Evolutionary conservation across 2,888 invertebrate species (phyloP), one percentile per base, ranked within the genome.

Genomic region (Cataglyphis livida): DNA sequence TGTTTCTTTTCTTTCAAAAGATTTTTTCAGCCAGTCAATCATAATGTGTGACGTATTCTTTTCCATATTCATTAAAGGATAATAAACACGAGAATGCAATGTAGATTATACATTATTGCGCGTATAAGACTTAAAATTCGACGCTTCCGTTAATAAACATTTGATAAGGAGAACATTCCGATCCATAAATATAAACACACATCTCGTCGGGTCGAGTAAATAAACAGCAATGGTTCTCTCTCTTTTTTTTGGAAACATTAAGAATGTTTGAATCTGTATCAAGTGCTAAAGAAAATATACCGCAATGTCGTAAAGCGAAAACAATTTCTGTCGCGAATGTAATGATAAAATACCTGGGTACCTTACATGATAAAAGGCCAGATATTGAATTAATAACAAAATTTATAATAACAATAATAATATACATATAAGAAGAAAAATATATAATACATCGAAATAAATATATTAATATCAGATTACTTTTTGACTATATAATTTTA

Each of bases 91-190:
- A 6, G 32, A 68, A 68, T n/a, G 12, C 15, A 51, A 48, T 12
- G 18, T 32, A 44, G 28, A 51, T 68, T 68, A 48, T 18, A 18
- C 5, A 38, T 65, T 65, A 15, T 28, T 28, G 48, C 10, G 10
- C 18, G 38, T 35, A 21, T 38, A 41, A 68, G 15, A n/a, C n/a
- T n/a, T n/a, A 10, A 48, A 4, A 68, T 68, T 32, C 32, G 12
- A 15, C 48, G 48, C 28, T 68, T 21, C 32, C 32, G 32, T 51
- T 68, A 48, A 48, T 10, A 66, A 68, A 68, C 32, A 68, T 51
- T 68, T n/a, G 28, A 51, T 51, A 48, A 68, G n/a, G 48, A 48
- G 9, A 32, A n/a, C 28, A 32, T 32, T 68, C 10, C 12, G 48
- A 51, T 28, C 2, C 21, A 12, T 7, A 66, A 48, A 51, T 51